Evolutionary conservation across 2,797 vertebrate species (phyloP).

Genomic region (Ataeniobius toweri): DNA sequence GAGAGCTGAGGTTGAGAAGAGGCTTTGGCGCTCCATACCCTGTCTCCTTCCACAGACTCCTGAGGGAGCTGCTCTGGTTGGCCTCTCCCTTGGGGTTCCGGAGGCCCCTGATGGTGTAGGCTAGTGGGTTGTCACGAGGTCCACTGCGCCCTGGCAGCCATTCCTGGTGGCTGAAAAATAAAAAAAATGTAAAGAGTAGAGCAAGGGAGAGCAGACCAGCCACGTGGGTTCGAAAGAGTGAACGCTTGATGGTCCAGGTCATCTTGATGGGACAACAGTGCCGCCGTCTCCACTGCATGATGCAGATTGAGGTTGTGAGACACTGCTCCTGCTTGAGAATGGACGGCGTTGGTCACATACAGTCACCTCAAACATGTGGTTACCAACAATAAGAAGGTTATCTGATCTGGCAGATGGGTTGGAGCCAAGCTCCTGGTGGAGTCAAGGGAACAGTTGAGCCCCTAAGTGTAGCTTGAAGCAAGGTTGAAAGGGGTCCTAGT

Average conservation of each 20-base stretch:
- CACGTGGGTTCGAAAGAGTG: slow-evolving; percentile 93
- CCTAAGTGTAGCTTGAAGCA: slow-evolving; percentile 38
- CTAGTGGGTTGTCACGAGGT: slow-evolving; percentile 90
- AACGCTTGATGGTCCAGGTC: slow-evolving; percentile 93
- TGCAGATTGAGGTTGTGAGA: slow-evolving; percentile 72
- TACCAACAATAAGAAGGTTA: slow-evolving; percentile 71
- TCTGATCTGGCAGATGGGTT: slow-evolving; percentile 68
- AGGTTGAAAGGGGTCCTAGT: slow-evolving; percentile 41
- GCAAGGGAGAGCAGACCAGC: slow-evolving; percentile 90
- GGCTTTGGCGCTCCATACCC: slow-evolving; percentile 84
- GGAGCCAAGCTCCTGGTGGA: slow-evolving; percentile 57
- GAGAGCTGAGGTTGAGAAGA: slow-evolving; percentile 85
- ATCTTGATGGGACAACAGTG: slow-evolving; percentile 97
- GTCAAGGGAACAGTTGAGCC: slow-evolving; percentile 49
- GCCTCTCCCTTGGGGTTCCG: slow-evolving; percentile 86
- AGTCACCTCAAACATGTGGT: slow-evolving; percentile 80
- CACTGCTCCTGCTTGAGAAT: slow-evolving; percentile 69
- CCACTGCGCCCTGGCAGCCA: slow-evolving; percentile 90
- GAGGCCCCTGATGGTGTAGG: slow-evolving; percentile 91
- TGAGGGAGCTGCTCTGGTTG: slow-evolving; percentile 88
- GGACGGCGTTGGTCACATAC: slow-evolving; percentile 66
- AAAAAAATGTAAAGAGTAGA: slow-evolving; percentile 89
- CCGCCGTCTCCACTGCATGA: slow-evolving; percentile 98
- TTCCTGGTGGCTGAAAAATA: slow-evolving; percentile 93
- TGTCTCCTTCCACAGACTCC: slow-evolving; percentile 87